These are phyloP conservation scores for Alloplasta piceator DNA, from an alignment of 2,888 invertebrate genomes.

Conservation along the genomic window DNA sequence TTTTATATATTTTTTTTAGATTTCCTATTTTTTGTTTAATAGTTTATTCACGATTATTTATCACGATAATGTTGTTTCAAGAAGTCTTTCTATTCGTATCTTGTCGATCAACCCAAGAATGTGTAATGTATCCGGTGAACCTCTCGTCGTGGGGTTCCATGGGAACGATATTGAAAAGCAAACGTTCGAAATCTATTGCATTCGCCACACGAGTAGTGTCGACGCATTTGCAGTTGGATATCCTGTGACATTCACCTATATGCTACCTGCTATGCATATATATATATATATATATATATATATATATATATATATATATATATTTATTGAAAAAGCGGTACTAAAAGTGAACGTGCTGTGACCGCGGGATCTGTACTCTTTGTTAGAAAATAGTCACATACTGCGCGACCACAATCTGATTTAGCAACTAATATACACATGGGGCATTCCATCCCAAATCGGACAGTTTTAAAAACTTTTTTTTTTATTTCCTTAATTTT, in stretches of 20 bases:
- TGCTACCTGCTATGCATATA: background rate
- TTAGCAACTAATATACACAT: conserved; percentile 30
- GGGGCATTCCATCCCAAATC: no score
- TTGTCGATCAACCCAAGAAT: background rate
- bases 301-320: conserved; percentile 2
- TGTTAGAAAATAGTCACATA: conserved; percentile 46
- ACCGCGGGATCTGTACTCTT: conserved; percentile 34
- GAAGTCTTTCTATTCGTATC: background rate
- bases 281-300: conserved; percentile 8
- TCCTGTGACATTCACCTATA: background rate
- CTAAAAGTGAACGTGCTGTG: conserved; percentile 38
- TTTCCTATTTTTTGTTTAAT: background rate
- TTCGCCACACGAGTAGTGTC: conserved; percentile 59
- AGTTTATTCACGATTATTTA: background rate
- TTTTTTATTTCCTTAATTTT: no score
- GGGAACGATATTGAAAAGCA: conserved; percentile 48
- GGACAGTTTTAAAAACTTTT: no score
- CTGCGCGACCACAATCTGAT: conserved; percentile 47
- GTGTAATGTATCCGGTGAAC: conserved; percentile 5
- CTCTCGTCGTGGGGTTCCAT: conserved; percentile 46
- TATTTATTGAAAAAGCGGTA: conserved; percentile 12
- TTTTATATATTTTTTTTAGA: no score
- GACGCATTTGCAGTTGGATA: conserved; percentile 55
- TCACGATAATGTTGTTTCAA: background rate
- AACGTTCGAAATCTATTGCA: conserved; percentile 47